phyloP scores from a whole-genome alignment of 2,888 invertebrate genomes.

The Cataglyphis cursor region DNA sequence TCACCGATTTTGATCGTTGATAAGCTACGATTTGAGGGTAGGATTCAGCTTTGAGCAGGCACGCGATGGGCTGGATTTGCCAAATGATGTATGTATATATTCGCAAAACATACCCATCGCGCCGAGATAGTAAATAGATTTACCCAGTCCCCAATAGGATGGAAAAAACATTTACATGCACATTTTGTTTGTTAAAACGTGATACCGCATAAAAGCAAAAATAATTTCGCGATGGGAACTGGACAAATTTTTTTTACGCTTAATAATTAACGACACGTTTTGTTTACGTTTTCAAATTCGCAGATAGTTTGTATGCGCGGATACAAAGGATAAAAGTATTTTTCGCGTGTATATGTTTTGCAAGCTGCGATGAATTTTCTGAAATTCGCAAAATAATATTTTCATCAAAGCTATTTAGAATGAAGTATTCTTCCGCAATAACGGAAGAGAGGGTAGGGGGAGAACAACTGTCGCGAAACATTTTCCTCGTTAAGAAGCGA shows the following conservation, averaged over 20 bases:
- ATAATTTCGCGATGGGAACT: constrained; percentile 22
- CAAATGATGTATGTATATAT: constrained; percentile 39
- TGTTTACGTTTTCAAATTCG: constrained; percentile 1
- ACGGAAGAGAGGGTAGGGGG: not conserved
- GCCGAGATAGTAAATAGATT: constrained; percentile 38
- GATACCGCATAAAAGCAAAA: constrained; percentile 37
- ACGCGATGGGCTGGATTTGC: constrained; percentile 32
- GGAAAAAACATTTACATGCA: constrained; percentile 23
- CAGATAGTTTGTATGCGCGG: not conserved
- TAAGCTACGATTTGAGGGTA: constrained; percentile 15
- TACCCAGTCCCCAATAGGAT: not conserved
- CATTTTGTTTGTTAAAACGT: constrained; percentile 38
- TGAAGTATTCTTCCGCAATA: not conserved
- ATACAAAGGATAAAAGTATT: not conserved
- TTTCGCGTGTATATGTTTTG: not conserved
- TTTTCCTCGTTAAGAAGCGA: constrained; percentile 43
- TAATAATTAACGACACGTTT: constrained; percentile 17
- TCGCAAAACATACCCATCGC: constrained; percentile 28
- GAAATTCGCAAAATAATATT: not conserved
- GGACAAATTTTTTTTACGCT: constrained; percentile 27
- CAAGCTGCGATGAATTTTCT: not conserved
- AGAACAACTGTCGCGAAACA: constrained; percentile 1
- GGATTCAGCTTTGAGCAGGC: not conserved
- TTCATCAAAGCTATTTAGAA: constrained; percentile 6
- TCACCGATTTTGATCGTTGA: constrained; percentile 5